A percentile compares a stretch with the other conserved stretches of the same genome.
phyloP scores from a whole-genome alignment of 2,888 invertebrate species.

The Arrhopalites spinosus region DNA sequence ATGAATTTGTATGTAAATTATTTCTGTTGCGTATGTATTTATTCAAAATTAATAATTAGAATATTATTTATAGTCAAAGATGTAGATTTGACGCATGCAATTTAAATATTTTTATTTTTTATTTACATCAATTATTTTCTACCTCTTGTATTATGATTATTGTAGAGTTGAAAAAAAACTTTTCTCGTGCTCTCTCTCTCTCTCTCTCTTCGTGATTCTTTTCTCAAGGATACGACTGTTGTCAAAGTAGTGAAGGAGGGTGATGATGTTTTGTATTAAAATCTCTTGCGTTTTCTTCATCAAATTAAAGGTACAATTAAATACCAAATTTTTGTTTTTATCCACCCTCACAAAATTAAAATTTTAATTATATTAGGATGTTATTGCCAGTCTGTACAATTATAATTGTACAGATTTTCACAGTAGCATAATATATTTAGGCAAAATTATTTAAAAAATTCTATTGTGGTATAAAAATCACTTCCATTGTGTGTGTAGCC shows the following conservation, averaged over 20 bases:
- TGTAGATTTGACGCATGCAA: background rate
- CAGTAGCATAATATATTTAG: no score
- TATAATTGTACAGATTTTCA: no score
- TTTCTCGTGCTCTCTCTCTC: constrained; percentile 63
- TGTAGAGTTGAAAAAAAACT: constrained; percentile 58
- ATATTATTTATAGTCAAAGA: no score
- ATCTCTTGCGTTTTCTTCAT: constrained; percentile 53
- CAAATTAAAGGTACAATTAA: constrained; percentile 53
- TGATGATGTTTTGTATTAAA: constrained; percentile 57
- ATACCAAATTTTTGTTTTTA: background rate
- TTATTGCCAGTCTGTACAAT: no score
- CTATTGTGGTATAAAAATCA: no score
- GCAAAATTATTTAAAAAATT: no score
- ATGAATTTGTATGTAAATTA: no score
- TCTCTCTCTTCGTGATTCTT: constrained; percentile 61
- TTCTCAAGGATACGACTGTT: constrained; percentile 50
- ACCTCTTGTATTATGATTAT: constrained; percentile 34
- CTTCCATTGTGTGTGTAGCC: background rate
- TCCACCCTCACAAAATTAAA: no score
- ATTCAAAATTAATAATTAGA: no score
- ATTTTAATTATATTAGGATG: no score
- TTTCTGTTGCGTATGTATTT: no score
- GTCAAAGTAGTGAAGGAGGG: constrained; percentile 53
- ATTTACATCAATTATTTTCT: background rate
- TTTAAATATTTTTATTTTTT: background rate